Evolutionary conservation across 2,888 invertebrate genomes (phyloP), one percentile per base, ranked within the genome.

Genomic region (Noctua fimbriata): DNA sequence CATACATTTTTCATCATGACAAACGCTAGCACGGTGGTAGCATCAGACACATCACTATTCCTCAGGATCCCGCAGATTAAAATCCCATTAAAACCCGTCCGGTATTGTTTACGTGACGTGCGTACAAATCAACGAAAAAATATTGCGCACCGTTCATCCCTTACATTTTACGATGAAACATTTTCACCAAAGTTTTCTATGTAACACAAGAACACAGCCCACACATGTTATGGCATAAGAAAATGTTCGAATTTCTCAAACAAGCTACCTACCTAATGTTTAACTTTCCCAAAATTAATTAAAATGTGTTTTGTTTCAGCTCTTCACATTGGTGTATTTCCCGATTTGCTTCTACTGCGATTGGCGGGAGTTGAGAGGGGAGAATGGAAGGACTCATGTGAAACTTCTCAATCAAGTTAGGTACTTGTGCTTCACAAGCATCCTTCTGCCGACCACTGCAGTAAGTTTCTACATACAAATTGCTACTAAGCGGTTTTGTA

Each of bases 311-410:
- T 86, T 87, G 73, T 94, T 93, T 58, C 93, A 96, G 96, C 88
- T 95, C 32, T 78, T 94, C 78, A 92, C 91, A 0, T 67, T 93
- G 67, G 86, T 88, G 18, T 96, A 96, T 82, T 90, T 93, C 52
- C 94, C 95, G 0, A 83, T 94, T 3, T 92, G 93, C 69, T 89
- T 95, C 28, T 95, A 95, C 87, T 95, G 95, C 77, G 95, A 95
- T 69, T 95, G 94, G 94, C 88, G 91, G 5, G 93, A 93, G 75
- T 80, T 95, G 24, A 90, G 89, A 49, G 89, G 90, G 6, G 90
- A 93, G 70, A 85, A 79, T 3, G 71, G 82, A 7, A 78, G 77
- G 67, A 85, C 70, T 9, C 93, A 94, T 71, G 92, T 95, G 47
- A 89, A 90, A 81, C 52, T 91, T 49, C 90, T 95, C 69, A 94